Conservation (phyloP, 2,797 vertebrate species). For the Rhabdophis nuchalis region DNA sequence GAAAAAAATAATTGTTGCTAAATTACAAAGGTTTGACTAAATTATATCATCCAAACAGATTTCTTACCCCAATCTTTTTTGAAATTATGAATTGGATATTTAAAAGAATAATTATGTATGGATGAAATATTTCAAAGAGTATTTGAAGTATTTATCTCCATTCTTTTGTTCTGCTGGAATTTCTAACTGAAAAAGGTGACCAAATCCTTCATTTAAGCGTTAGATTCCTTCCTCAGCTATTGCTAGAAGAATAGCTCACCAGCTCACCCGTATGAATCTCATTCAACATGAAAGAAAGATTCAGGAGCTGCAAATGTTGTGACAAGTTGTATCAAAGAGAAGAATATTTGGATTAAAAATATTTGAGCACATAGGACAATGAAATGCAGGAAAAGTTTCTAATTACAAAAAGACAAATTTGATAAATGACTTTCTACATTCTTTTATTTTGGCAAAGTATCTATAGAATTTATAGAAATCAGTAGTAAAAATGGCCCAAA, state of each 20-base stretch:
- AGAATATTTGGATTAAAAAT: not conserved
- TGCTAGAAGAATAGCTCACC: conserved; percentile 4
- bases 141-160: conserved; percentile 17
- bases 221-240: conserved; percentile 28
- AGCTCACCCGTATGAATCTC: conserved; percentile 4
- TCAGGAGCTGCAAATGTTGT: conserved; percentile 1
- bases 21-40: conserved; percentile 32
- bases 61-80: not conserved
- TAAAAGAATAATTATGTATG: conserved; percentile 25
- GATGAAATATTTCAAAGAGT: conserved; percentile 46
- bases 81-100: conserved; percentile 41
- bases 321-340: not conserved
- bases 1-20: not conserved
- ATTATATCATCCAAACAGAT: conserved; percentile 11
- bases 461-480: not conserved
- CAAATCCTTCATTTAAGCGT: conserved; percentile 35
- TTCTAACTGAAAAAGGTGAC: conserved; percentile 45
- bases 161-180: conserved; percentile 18
- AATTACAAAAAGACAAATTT: not conserved
- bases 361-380: not conserved
- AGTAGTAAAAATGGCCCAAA: not conserved
- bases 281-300: conserved; percentile 5
- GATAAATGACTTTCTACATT: not conserved
- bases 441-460: not conserved
- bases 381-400: not conserved